Percentiles rank a stretch among this genome's conserved stretches.
These are phyloP conservation scores for Heliocidaris erythrogramma DNA, from an alignment of 35 echinoderm and acorn worm species.

Conservation along the genomic window DNA sequence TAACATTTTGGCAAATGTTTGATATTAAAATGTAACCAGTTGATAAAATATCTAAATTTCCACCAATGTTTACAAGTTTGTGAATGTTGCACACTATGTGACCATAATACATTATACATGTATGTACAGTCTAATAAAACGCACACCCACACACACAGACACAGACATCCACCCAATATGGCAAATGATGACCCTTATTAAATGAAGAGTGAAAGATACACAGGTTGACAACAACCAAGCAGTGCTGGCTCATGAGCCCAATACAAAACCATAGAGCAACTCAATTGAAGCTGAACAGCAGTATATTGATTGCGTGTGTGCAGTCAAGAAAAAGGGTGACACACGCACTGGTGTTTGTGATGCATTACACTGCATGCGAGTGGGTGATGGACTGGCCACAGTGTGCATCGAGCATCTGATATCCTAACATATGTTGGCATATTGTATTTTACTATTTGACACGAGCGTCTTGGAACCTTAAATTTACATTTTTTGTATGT, in stretches of 20 bases:
- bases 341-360: background rate
- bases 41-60: too few species aligned
- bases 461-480: too few species aligned
- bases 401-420: background rate
- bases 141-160: background rate
- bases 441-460: too few species aligned
- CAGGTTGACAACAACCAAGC: background rate
- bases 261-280: constrained; percentile 12
- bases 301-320: background rate
- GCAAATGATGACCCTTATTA: background rate
- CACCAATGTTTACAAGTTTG: too few species aligned
- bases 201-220: background rate
- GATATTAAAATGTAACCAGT: too few species aligned
- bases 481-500: too few species aligned
- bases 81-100: background rate
- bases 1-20: too few species aligned
- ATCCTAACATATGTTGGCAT: too few species aligned
- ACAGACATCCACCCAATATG: background rate
- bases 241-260: background rate
- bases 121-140: too few species aligned
- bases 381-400: background rate
- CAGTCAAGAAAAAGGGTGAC: background rate
- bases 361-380: background rate
- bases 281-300: background rate
- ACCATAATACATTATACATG: background rate